These are phyloP conservation scores for Nemapogon koenigi DNA, from an alignment of 2,888 invertebrate species.

Conservation along the genomic window DNA sequence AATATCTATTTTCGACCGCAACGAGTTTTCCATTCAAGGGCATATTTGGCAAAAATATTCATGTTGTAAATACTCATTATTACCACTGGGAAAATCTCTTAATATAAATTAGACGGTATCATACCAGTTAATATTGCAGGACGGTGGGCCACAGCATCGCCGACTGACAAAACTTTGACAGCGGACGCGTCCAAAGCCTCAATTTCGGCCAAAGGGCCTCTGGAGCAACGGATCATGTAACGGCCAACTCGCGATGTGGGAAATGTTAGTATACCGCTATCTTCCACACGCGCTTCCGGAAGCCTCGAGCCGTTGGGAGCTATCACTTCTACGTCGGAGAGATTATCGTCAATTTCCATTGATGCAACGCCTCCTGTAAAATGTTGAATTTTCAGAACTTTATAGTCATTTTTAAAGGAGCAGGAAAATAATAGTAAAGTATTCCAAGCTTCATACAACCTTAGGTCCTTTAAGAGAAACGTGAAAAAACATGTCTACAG, in stretches of 20 bases:
- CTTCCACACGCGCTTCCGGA: constrained; percentile 65
- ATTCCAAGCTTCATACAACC: neutral
- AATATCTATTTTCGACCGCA: no score
- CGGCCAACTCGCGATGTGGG: constrained; percentile 77
- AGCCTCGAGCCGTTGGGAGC: constrained; percentile 70
- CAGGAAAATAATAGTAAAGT: neutral
- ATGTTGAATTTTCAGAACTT: no score
- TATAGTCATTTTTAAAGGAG: neutral
- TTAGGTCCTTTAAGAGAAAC: no score
- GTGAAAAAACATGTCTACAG: neutral
- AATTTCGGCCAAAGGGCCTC: constrained; percentile 55
- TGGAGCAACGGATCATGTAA: constrained; percentile 68
- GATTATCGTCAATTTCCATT: constrained; percentile 66
- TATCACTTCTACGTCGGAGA: constrained; percentile 71
- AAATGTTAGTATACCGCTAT: constrained; percentile 73
- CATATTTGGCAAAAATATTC: no score
- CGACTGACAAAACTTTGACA: constrained; percentile 75
- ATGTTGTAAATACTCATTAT: no score
- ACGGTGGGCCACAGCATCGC: constrained; percentile 79
- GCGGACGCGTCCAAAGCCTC: constrained; percentile 82
- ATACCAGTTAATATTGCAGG: constrained; percentile 80
- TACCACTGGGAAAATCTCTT: no score
- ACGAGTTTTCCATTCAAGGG: no score
- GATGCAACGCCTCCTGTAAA: constrained; percentile 57
- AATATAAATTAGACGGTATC: no score